Evolutionary conservation across 2,113 vertebrate species (phyloP).

Genomic region (Crocuta crocuta): DNA sequence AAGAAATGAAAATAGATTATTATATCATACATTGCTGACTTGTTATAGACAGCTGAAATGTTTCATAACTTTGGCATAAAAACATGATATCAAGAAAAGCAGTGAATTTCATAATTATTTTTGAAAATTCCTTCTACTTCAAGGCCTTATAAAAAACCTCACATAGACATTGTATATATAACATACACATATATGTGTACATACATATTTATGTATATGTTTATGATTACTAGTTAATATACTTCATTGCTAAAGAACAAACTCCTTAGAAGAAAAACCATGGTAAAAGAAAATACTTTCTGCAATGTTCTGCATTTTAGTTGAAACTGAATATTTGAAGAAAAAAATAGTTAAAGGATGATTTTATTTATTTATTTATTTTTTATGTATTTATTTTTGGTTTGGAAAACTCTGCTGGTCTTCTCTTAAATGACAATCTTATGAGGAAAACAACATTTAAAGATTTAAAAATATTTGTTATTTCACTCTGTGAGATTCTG

Average conservation of each 20-base stretch:
- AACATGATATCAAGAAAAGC: neutral
- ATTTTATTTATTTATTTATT: neutral
- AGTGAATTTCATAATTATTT: constrained; percentile 32
- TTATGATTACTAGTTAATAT: neutral
- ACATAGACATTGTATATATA: neutral
- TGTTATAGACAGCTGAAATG: neutral
- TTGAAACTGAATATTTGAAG: neutral
- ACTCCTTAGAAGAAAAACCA: neutral
- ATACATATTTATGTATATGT: neutral
- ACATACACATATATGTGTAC: neutral
- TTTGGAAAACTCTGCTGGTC: neutral
- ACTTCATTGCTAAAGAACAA: neutral
- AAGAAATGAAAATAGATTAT: constrained; percentile 66
- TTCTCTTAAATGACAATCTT: neutral
- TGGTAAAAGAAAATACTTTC: neutral
- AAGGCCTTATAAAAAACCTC: neutral
- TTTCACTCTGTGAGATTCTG: neutral
- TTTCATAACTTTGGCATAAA: neutral
- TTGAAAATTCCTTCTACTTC: constrained; percentile 31
- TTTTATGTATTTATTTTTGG: neutral
- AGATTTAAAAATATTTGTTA: constrained; percentile 16
- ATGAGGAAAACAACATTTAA: neutral
- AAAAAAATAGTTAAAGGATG: neutral
- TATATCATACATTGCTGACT: constrained; percentile 47
- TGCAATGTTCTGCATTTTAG: neutral